These are phyloP conservation scores for Wiebesia pumilae DNA, from an alignment of 1,140 invertebrate species.

Conservation along the genomic window DNA sequence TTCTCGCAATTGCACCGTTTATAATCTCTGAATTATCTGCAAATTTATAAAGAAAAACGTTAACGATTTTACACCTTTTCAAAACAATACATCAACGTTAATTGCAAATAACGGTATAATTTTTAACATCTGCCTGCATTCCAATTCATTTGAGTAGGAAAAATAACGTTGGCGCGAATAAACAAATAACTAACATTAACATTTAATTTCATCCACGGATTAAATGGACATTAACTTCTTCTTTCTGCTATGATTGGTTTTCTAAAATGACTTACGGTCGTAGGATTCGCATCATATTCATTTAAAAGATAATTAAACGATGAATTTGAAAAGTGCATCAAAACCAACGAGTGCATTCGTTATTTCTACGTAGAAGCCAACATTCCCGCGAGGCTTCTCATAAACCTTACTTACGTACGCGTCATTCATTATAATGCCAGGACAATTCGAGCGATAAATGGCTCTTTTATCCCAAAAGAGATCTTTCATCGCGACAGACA, in stretches of 20 bases:
- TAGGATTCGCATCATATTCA: neutral
- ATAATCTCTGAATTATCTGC: neutral
- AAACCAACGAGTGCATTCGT: neutral
- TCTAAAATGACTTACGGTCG: neutral
- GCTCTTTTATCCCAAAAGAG: neutral
- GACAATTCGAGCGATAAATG: neutral
- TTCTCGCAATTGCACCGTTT: neutral
- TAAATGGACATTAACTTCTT: too few species aligned
- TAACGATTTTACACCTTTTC: too few species aligned
- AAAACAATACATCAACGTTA: too few species aligned
- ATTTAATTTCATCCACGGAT: neutral
- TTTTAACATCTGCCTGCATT: neutral
- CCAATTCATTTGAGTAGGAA: neutral
- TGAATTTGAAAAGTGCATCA: neutral
- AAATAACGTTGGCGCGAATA: neutral
- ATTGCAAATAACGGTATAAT: neutral
- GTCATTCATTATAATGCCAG: neutral
- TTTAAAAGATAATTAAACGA: neutral
- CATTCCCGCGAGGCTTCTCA: neutral
- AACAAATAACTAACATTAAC: neutral
- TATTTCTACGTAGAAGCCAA: slow-evolving; percentile 24
- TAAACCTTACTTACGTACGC: neutral
- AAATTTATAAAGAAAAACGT: too few species aligned
- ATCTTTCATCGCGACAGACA: neutral
- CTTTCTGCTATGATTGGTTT: neutral